Percentiles rank a stretch among this genome's conserved stretches.
Conservation (phyloP, 2,888 invertebrate species). For the Rhodophaea formosa region DNA sequence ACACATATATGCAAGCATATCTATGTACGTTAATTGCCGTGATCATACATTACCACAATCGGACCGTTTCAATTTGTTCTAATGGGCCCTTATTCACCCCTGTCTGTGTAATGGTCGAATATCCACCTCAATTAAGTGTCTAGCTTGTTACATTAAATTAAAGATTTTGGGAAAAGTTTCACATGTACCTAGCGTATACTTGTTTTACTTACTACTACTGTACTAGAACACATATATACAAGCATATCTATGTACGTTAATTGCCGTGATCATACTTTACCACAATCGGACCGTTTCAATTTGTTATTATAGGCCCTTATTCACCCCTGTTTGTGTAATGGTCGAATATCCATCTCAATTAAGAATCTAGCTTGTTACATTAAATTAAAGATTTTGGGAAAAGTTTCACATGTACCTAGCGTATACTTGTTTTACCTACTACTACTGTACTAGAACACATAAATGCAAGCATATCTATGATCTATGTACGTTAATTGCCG, state of each 20-base stretch:
- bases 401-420: too few relatives aligned
- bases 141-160: too few relatives aligned
- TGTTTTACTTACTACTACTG: too few relatives aligned
- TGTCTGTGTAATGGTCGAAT: slow-evolving; percentile 19
- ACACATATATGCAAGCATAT: too few relatives aligned
- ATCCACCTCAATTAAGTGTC: slow-evolving; percentile 3
- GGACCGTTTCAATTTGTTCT: slow-evolving; percentile 72
- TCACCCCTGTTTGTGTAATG: slow-evolving; percentile 21
- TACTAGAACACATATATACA: too few relatives aligned
- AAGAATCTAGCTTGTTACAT: neutral
- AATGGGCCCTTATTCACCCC: slow-evolving; percentile 48
- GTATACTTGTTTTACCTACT: too few relatives aligned
- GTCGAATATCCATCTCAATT: slow-evolving; percentile 12
- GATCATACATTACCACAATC: slow-evolving; percentile 50
- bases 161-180: too few relatives aligned
- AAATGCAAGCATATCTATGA: too few relatives aligned
- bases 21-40: slow-evolving; percentile 73
- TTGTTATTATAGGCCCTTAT: slow-evolving; percentile 65
- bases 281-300: slow-evolving; percentile 64
- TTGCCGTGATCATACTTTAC: slow-evolving; percentile 56
- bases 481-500: slow-evolving; percentile 74
- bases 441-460: too few relatives aligned
- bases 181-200: too few relatives aligned
- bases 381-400: too few relatives aligned
- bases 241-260: too few relatives aligned